phyloP scores from a whole-genome alignment of 2,797 vertebrate genomes.

The Bucorvus abyssinicus region DNA sequence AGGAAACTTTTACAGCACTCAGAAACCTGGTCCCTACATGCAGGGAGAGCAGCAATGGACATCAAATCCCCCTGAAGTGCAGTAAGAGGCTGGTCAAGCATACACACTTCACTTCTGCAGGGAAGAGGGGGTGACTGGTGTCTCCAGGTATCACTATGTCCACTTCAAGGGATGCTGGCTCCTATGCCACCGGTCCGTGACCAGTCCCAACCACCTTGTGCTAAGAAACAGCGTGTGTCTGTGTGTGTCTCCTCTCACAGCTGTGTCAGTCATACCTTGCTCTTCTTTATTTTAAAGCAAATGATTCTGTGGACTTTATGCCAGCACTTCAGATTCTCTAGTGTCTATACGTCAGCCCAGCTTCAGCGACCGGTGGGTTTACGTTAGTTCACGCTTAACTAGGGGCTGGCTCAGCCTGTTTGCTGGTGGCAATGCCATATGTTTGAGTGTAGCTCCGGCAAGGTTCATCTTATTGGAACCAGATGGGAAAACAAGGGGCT shows the following conservation, averaged over 20 bases:
- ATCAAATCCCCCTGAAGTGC: neutral
- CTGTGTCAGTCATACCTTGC: neutral
- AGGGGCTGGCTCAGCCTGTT: neutral
- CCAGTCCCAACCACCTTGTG: neutral
- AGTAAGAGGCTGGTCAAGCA: neutral
- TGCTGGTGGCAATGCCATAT: neutral
- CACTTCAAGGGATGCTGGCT: neutral
- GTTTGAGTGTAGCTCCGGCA: neutral
- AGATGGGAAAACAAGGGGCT: neutral
- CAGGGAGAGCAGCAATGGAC: neutral
- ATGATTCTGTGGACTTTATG: accelerated
- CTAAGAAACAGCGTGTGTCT: neutral
- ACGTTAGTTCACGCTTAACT: neutral
- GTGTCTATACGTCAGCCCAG: neutral
- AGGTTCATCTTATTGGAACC: neutral
- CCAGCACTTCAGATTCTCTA: neutral
- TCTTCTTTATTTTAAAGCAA: neutral
- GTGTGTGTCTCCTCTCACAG: neutral
- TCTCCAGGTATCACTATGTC: neutral
- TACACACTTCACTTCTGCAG: neutral
- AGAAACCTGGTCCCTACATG: neutral
- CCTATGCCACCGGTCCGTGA: accelerated
- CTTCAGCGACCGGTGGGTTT: neutral
- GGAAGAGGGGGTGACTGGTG: neutral
- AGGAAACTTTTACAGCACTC: neutral